Evolutionary conservation across 2,888 invertebrate species (phyloP).

Genomic region (Chrysomela aeneicollis): DNA sequence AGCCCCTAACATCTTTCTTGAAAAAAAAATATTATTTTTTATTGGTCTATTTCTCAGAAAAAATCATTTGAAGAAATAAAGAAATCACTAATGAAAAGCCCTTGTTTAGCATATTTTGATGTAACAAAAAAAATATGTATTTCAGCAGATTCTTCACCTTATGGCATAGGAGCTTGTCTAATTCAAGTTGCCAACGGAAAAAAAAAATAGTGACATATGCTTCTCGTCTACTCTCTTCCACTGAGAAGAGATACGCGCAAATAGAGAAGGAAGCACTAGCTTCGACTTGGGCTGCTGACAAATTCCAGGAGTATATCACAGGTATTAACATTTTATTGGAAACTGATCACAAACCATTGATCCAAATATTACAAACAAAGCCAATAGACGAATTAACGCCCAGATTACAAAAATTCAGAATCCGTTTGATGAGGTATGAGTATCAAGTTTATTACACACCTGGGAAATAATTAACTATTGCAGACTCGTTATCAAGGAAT

Average conservation of each 20-base stretch:
- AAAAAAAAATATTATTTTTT: background rate
- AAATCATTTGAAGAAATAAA: conserved; percentile 21
- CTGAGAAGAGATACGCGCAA: conserved; percentile 12
- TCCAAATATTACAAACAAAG: too few species aligned
- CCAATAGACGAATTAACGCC: background rate
- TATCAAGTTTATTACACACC: background rate
- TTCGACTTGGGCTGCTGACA: conserved; percentile 1
- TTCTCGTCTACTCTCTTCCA: conserved; percentile 21
- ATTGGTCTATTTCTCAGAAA: conserved; percentile 21
- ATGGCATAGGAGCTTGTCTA: conserved; percentile 21
- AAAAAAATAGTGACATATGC: conserved; percentile 26
- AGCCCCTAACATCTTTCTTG: conserved; percentile 5
- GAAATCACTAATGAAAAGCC: conserved; percentile 16
- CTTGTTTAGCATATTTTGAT: conserved; percentile 23
- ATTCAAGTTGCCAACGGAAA: conserved; percentile 11
- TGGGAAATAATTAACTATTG: background rate
- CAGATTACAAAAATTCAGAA: background rate
- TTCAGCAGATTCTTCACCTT: conserved; percentile 23
- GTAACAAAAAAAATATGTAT: conserved; percentile 9
- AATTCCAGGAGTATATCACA: background rate
- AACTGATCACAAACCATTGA: background rate
- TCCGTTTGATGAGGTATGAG: background rate
- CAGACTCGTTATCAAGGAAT: background rate
- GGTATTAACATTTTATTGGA: background rate
- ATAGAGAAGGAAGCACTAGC: conserved; percentile 20